Evolutionary conservation across 2,888 invertebrate genomes (phyloP), one percentile per base, ranked within the genome.

Genomic region (Limenitis camilla): DNA sequence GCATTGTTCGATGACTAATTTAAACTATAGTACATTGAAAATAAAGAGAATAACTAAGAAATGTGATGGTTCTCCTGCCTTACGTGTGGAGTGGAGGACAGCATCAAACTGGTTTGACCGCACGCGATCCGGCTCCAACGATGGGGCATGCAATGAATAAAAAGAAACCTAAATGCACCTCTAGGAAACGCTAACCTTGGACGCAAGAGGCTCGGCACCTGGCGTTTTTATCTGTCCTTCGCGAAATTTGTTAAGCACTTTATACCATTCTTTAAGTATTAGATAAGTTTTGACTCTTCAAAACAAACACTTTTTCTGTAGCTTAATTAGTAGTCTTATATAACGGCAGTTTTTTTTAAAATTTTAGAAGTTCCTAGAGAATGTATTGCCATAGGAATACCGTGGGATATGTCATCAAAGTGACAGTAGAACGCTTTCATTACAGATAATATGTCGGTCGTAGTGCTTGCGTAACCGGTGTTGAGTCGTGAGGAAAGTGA

Each of bases 141-240:
- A 70, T 80, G 81, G 80, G 77, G 78, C 81, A 83, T 81, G 83
- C 85, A 82, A 82, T 75, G 70, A 85, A 80, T 81, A 87, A 87
- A 86, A 87, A 82, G 74, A 83, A 79, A 78, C 79, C 81, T 78
- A 86, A 78, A 84, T 84, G 86, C 85, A 86, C 76, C 86, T 83
- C 86, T 86, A 87, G 85, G 86, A 86, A 86, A 81, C 72, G 77
- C 81, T 84, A 79, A 78, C 86, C 87, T 87, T 87, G 86, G 73
- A 76, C 77, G 72, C 81, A 79, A 79, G 76, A 78, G 81, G 77
- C 81, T 72, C 67, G 80, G 83, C 87, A 87, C 84, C 86, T 87
- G 86, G 86, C 76, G 85, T 86, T 84, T 82, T 87, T 85, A 77
- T 81, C 68, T 81, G 79, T 76, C 79, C 80, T 82, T 84, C 75